A percentile compares a stretch with the other conserved stretches of the same genome.
These are phyloP conservation scores for Drosophila murphyi DNA, from an alignment of 1,140 invertebrate genomes.

Conservation along the genomic window DNA sequence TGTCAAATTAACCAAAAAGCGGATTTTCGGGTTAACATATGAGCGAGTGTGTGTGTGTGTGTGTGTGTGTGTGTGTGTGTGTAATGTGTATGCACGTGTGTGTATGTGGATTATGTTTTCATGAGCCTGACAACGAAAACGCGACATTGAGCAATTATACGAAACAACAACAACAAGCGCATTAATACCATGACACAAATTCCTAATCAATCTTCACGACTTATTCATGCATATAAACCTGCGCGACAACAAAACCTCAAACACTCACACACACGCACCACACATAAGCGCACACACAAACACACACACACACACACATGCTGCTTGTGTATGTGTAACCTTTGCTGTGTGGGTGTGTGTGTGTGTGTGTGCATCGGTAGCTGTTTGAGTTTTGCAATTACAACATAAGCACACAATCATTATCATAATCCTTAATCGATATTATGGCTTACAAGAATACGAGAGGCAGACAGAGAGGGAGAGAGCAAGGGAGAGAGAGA, in stretches of 20 bases:
- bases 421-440: slow-evolving; percentile 82
- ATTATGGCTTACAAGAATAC: slow-evolving; percentile 68
- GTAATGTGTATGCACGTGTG: background rate
- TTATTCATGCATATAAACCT: slow-evolving; percentile 69
- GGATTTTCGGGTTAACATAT: slow-evolving; percentile 25
- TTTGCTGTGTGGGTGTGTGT: slow-evolving; percentile 1
- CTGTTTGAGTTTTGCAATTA: slow-evolving; percentile 74
- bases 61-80: slow-evolving; percentile 9
- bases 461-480: background rate
- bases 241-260: slow-evolving; percentile 54
- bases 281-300: background rate
- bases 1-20: slow-evolving; percentile 58
- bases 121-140: slow-evolving; percentile 45
- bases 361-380: slow-evolving; percentile 27
- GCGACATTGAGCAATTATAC: slow-evolving; percentile 65
- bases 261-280: background rate
- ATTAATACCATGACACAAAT: slow-evolving; percentile 68
- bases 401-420: slow-evolving; percentile 78
- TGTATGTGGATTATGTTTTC: slow-evolving; percentile 21
- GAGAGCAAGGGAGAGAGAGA: background rate
- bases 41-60: background rate
- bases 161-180: slow-evolving; percentile 45
- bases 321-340: slow-evolving; percentile 36
- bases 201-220: slow-evolving; percentile 69
- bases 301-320: slow-evolving; percentile 16